phyloP scores from a whole-genome alignment of 2,888 invertebrate genomes.

The Tigriopus californicus region DNA sequence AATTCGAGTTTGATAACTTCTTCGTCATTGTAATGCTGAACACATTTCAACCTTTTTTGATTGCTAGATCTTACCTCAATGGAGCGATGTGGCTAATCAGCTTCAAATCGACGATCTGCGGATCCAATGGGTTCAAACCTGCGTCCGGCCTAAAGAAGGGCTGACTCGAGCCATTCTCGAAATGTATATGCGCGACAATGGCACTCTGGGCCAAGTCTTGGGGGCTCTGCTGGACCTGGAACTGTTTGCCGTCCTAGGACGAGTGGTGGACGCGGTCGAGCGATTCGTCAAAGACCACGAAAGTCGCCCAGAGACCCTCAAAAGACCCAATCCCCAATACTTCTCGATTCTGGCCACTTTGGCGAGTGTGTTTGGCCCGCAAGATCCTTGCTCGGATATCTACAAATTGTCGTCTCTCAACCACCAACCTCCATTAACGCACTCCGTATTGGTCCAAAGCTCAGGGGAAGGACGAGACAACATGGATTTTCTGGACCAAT shows the following conservation, averaged over 20 bases:
- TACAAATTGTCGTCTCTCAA: background rate
- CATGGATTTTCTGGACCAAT: background rate
- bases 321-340: too few relatives aligned
- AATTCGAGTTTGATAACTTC: too few relatives aligned
- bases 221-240: conserved; percentile 3
- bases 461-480: background rate
- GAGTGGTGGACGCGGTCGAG: background rate
- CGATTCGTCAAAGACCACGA: background rate
- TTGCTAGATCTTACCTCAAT: background rate
- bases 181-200: conserved; percentile 6
- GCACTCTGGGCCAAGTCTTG: conserved; percentile 5
- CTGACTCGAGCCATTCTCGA: conserved; percentile 9
- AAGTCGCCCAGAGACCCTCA: too few relatives aligned
- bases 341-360: background rate
- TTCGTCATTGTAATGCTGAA: too few relatives aligned
- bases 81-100: background rate
- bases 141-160: conserved; percentile 11
- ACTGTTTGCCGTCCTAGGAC: background rate
- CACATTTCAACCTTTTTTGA: too few relatives aligned
- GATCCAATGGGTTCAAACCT: conserved; percentile 2
- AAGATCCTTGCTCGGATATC: background rate
- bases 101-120: conserved; percentile 5
- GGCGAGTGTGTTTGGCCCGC: background rate
- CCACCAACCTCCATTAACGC: background rate
- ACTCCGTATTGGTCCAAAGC: background rate